A percentile compares a stretch with the other conserved stretches of the same genome.
Conservation (phyloP, 2,113 vertebrate species). For the cattle (Bos taurus) region ARS-UCD2.0 NC_037345.1:6872001-6872500, state of each 20-base stretch:
- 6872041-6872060: background rate
- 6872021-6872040: background rate
- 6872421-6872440: background rate
- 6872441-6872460: background rate
- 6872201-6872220: background rate
- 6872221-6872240: background rate
- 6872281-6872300: background rate
- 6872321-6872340: background rate
- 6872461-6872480: background rate
- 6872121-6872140: background rate
- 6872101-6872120: background rate
- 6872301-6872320: background rate
- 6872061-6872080: background rate
- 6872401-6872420: background rate
- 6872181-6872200: background rate
- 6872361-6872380: background rate
- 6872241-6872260: background rate
- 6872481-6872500: background rate
- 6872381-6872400: background rate
- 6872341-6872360: background rate
- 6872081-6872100: background rate
- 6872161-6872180: background rate
- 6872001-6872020: background rate
- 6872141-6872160: background rate
- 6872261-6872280: background rate